Evolutionary conservation across 2,113 vertebrate species (phyloP), one percentile per base, ranked within the genome.

Genomic region (Anhinga anhinga): DNA sequence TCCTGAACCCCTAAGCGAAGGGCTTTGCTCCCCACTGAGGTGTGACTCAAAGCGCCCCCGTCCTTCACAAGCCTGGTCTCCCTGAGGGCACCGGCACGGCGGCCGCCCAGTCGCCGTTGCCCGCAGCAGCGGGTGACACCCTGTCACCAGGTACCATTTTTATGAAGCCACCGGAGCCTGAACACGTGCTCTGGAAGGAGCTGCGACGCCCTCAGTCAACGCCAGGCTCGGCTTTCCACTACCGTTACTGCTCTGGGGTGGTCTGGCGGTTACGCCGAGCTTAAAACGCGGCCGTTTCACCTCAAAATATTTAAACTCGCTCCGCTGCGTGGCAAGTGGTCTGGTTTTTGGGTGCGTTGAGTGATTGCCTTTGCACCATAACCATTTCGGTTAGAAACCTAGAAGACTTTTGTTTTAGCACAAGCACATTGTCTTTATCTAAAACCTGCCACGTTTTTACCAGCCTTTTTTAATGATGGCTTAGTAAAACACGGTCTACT

Each of bases 41-140:
- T 22, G 38, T 30, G 73, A 14, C 23, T 27, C 25, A 76, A 82
- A 34, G 22, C 47, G n/a, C 30, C 61, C 8, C 0, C 2, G 5
- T 5, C 6, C 45, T 32, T 29, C 0, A 0, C 1, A 15, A 23
- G 4, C 34, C 17, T 7, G n/a, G 7, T 30, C 14, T 30, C 34
- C 56, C 55, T 14, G 49, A 32, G 29, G 56, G 16, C 21, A 10
- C 38, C 0, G 0, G 27, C 55, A 47, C 18, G 23, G 59, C 44
- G 44, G 7, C 72, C 15, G 76, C 17, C 11, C 3, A 0, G 3
- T 4, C 38, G 5, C 50, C 12, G 9, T 16, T 50, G 3, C 40
- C 30, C 1, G 1, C 65, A 84, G 80, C 2, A 42, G 62, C 3
- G 18, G 14, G 16, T 8, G 32, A 69, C 25, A 5, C 58, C 10